phyloP scores from a whole-genome alignment of 2,888 invertebrate genomes.

The Sussaba pulchella region DNA sequence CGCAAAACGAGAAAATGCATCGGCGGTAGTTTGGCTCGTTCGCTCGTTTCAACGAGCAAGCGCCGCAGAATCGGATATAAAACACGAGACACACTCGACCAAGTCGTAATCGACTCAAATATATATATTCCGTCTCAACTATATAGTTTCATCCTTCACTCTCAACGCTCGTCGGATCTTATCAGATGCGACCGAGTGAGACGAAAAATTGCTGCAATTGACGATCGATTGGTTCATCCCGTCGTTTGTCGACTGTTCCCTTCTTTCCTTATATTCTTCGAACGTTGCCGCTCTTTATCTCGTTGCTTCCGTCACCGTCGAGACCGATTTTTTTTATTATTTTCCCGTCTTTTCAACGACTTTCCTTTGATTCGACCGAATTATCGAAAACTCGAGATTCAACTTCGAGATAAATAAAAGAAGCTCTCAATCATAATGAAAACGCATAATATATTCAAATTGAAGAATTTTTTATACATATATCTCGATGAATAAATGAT shows the following conservation, averaged over 20 bases:
- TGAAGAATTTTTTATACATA: too few relatives aligned
- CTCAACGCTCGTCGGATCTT: constrained; percentile 1
- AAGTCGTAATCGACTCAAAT: constrained; percentile 72
- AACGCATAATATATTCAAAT: neutral
- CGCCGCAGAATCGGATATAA: constrained; percentile 68
- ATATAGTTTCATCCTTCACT: constrained; percentile 20
- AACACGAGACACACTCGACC: constrained; percentile 70
- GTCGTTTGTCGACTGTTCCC: neutral
- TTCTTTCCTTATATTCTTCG: constrained; percentile 14
- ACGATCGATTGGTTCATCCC: constrained; percentile 55
- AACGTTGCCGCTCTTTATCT: neutral
- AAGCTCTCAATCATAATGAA: neutral
- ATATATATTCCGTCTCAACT: constrained; percentile 38
- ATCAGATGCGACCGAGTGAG: constrained; percentile 28
- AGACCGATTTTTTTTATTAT: constrained; percentile 23
- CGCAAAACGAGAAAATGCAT: constrained; percentile 69
- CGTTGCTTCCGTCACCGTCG: neutral
- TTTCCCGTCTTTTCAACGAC: neutral
- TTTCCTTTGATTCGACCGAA: constrained; percentile 29
- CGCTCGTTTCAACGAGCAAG: constrained; percentile 13
- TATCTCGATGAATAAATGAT: constrained; percentile 24
- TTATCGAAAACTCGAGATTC: constrained; percentile 12
- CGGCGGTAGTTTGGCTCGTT: constrained; percentile 31
- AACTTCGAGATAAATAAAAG: neutral
- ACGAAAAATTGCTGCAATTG: constrained; percentile 38